Conservation (phyloP, 2,888 invertebrate genomes). For the Conistra vaccinii region DNA sequence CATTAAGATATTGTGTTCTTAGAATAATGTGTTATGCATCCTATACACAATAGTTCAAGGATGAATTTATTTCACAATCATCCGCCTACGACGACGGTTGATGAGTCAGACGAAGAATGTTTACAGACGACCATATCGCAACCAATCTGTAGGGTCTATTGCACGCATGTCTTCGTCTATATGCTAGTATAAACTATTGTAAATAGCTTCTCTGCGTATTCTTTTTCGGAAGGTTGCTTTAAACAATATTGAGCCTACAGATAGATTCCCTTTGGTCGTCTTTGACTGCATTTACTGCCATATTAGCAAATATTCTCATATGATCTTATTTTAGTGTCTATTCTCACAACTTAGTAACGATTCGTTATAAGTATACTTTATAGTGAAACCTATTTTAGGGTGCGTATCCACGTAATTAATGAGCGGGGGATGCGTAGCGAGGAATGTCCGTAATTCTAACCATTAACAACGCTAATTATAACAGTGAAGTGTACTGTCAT, state of each 20-base stretch:
- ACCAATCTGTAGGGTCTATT: background rate
- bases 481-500: no score
- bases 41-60: conserved; percentile 17
- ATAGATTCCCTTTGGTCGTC: background rate
- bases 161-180: background rate
- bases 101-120: conserved; percentile 19
- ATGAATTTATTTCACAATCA: conserved; percentile 28
- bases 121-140: background rate
- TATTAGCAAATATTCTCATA: background rate
- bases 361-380: background rate
- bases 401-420: no score
- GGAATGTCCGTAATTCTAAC: no score
- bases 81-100: background rate
- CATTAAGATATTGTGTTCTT: conserved; percentile 12
- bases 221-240: background rate
- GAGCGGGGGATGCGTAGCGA: no score
- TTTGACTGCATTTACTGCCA: background rate
- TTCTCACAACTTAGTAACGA: conserved; percentile 15
- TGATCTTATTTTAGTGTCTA: conserved; percentile 10
- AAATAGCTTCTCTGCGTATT: background rate
- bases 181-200: background rate
- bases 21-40: conserved; percentile 10
- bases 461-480: no score
- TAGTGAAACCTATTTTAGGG: conserved; percentile 11
- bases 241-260: background rate